These are phyloP conservation scores for Ia io DNA, from an alignment of 2,113 vertebrate species.

Conservation along the genomic window DNA sequence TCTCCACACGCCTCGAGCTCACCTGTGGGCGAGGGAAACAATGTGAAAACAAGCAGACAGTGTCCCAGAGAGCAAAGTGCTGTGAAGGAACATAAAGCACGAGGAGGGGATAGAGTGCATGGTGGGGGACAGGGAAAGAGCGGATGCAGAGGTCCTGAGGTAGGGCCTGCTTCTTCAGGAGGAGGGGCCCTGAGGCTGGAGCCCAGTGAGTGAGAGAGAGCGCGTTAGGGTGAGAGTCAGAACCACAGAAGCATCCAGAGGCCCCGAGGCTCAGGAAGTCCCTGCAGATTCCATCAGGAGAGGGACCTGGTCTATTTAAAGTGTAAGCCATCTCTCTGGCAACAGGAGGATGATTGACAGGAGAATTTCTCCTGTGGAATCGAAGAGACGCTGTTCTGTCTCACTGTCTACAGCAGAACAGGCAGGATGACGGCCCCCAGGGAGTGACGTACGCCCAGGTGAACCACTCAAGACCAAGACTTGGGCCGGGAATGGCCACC, in stretches of 20 bases:
- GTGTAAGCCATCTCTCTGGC: accelerated
- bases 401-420: background rate
- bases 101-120: accelerated
- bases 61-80: background rate
- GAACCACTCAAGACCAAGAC: accelerated
- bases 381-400: accelerated
- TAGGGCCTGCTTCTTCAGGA: accelerated
- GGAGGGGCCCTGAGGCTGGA: accelerated
- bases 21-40: background rate
- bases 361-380: accelerated
- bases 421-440: background rate
- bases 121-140: background rate
- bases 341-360: background rate
- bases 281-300: background rate
- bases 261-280: accelerated
- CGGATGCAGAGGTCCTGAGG: background rate
- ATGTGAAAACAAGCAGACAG: accelerated
- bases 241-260: background rate
- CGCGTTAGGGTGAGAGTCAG: background rate
- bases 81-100: background rate
- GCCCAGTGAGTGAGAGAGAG: background rate
- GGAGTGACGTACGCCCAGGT: accelerated
- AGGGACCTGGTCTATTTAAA: accelerated
- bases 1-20: accelerated
- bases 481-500: accelerated